These are phyloP conservation scores for Cervus canadensis DNA, from an alignment of 2,113 vertebrate genomes.

Conservation along the genomic window DNA sequence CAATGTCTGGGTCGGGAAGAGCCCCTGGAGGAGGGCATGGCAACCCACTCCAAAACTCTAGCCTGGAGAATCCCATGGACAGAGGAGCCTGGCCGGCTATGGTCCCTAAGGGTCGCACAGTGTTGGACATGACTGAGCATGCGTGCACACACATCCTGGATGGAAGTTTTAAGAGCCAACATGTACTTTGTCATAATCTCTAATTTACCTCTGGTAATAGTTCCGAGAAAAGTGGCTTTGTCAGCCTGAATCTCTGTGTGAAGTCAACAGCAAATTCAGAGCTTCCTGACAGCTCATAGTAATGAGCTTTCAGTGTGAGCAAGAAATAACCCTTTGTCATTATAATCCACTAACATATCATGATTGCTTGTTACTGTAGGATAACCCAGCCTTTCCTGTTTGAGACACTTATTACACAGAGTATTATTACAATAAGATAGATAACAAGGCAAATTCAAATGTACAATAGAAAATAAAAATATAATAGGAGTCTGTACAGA, in stretches of 20 bases:
- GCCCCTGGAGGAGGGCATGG: not conserved
- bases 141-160: not conserved
- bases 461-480: not conserved
- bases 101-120: not conserved
- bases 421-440: not conserved
- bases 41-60: not conserved
- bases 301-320: not conserved
- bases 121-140: not conserved
- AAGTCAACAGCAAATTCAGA: not conserved
- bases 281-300: not conserved
- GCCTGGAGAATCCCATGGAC: not conserved
- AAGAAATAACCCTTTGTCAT: not conserved
- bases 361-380: not conserved
- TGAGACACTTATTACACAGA: not conserved
- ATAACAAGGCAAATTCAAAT: not conserved
- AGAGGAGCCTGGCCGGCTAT: not conserved
- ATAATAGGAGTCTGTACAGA: not conserved
- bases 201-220: not conserved
- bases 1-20: not conserved
- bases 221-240: not conserved
- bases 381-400: not conserved
- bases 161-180: not conserved
- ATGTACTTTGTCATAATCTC: not conserved
- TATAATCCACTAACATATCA: not conserved
- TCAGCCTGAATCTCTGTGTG: not conserved